Evolutionary conservation across 2,888 invertebrate species (phyloP), one percentile per base, ranked within the genome.

Genomic region (Chymomyza procnemis): DNA sequence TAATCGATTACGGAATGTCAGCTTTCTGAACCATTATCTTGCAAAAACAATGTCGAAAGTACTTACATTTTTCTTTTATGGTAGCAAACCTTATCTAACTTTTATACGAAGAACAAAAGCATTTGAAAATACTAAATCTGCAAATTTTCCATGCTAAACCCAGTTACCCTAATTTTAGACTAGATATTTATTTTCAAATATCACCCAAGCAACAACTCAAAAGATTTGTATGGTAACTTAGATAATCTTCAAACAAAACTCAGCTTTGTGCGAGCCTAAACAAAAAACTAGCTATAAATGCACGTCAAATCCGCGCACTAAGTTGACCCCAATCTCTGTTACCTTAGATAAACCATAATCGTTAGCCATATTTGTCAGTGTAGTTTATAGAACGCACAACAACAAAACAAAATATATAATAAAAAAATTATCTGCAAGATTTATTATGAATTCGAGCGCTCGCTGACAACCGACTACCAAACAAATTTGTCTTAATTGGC

Each of bases 401-500:
- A n/a, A 52, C 50, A 50, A 9, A 52, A n/a, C n/a, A n/a, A n/a
- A 12, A 41, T 4, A 41, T 12, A 2, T 9, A 50, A n/a, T 21
- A 54, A 54, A 19, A n/a, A 54, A 54, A 19, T 54, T 54, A 21
- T 21, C 54, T 14, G 54, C 30, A 58, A 70, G 79, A 79, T 79
- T 78, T 79, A 79, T 79, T 74, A 74, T 61, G 64, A 76, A 73
- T 67, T 64, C 73, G 55, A 69, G 22, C 64, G 62, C 64, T 65
- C 75, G 69, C 65, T 75, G 76, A 78, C 76, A 69, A 72, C 46
- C 65, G 67, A 14, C 54, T 54, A 60, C 56, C 68, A 74, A 78
- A 76, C 78, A 78, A 78, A 78, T 78, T 66, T 78, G 77, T 79
- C 79, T 78, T 79, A 78, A 78, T 79, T 78, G 78, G 78, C 79